A percentile compares a stretch with the other conserved stretches of the same genome.
These are phyloP conservation scores for Todiramphus chloris DNA, from an alignment of 2,113 vertebrate genomes.

Conservation along the genomic window DNA sequence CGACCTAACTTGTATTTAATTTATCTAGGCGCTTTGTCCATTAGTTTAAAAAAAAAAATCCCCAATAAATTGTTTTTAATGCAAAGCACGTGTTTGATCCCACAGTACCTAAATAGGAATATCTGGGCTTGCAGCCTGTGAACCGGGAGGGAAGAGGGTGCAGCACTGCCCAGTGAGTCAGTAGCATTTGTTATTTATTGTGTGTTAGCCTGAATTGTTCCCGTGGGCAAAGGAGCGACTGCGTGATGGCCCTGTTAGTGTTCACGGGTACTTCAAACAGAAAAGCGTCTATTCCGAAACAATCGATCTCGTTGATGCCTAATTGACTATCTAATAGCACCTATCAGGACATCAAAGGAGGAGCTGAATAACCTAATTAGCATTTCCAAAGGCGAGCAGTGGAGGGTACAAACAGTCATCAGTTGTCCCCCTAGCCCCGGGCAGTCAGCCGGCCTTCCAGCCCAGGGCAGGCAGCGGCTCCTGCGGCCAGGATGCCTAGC, in stretches of 20 bases:
- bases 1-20: not conserved
- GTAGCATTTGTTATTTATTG: slow-evolving; percentile 12
- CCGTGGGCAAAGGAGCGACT: slow-evolving; percentile 4
- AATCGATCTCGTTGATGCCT: slow-evolving; percentile 65
- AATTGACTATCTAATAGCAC: slow-evolving; percentile 70
- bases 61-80: not conserved
- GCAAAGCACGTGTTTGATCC: not conserved
- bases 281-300: slow-evolving; percentile 28
- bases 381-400: slow-evolving; percentile 59
- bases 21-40: not conserved
- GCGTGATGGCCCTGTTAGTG: slow-evolving; percentile 12
- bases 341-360: slow-evolving; percentile 63
- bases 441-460: not conserved
- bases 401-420: slow-evolving; percentile 55
- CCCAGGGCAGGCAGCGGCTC: not conserved
- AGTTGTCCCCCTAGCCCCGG: not conserved
- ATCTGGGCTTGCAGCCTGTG: not conserved
- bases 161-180: not conserved
- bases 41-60: not conserved
- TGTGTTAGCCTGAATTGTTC: not conserved
- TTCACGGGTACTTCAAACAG: slow-evolving; percentile 64
- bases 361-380: slow-evolving; percentile 65
- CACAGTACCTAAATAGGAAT: not conserved
- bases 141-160: not conserved
- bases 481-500: not conserved